Evolutionary conservation across 2,888 invertebrate genomes (phyloP).

Genomic region (Pristionchus mayeri): DNA sequence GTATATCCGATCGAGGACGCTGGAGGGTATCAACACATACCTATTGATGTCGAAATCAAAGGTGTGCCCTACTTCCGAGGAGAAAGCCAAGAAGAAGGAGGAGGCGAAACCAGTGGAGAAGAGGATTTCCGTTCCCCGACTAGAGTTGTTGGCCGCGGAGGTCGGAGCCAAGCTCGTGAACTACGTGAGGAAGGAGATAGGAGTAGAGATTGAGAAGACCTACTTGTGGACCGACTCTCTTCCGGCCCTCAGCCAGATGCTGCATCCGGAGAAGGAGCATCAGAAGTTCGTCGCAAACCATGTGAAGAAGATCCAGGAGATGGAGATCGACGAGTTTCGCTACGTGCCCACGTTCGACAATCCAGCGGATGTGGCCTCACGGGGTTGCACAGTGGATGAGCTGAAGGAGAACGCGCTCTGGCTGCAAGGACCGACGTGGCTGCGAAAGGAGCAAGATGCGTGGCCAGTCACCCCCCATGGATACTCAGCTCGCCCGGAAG

Average conservation of each 20-base stretch:
- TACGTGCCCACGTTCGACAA: constrained; percentile 68
- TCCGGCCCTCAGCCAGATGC: constrained; percentile 52
- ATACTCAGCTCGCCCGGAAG: neutral
- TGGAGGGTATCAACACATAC: neutral
- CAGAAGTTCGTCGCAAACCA: constrained; percentile 26
- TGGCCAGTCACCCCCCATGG: constrained; percentile 45
- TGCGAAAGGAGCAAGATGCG: neutral
- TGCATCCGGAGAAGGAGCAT: neutral
- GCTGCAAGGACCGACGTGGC: constrained; percentile 50
- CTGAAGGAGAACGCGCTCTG: constrained; percentile 40
- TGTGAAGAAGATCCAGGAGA: neutral
- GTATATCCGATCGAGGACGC: constrained; percentile 28
- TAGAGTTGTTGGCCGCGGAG: constrained; percentile 53
- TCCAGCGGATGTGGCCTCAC: constrained; percentile 72
- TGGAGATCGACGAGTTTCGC: neutral
- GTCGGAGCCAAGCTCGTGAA: constrained; percentile 43
- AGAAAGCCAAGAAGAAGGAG: neutral
- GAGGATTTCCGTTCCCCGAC: neutral
- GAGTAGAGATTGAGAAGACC: neutral
- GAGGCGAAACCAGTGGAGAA: neutral
- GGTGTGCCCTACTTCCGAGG: neutral
- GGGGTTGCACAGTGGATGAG: constrained; percentile 55
- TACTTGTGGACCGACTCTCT: constrained; percentile 52
- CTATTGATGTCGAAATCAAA: constrained; percentile 50
- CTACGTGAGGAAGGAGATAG: neutral